A percentile compares a stretch with the other conserved stretches of the same genome.
Evolutionary conservation across 2,113 vertebrate species (phyloP).

Genomic region (Pachyramphus minor): DNA sequence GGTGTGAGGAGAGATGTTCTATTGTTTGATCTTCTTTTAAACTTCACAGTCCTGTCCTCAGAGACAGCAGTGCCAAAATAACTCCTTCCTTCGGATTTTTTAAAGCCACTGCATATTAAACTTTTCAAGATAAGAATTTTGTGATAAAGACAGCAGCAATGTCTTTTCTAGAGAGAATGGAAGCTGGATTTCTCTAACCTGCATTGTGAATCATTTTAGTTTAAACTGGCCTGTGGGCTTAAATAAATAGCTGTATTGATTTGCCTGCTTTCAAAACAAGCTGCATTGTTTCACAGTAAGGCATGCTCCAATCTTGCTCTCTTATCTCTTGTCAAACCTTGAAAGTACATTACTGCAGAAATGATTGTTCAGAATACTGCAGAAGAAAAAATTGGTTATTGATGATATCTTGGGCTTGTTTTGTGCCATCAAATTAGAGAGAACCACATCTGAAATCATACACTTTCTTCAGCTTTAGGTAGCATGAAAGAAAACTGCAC

Average conservation of each 20-base stretch:
- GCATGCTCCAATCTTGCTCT: neutral
- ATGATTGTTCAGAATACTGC: neutral
- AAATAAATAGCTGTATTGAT: constrained; percentile 57
- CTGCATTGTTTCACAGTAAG: constrained; percentile 41
- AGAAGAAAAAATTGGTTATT: constrained; percentile 32
- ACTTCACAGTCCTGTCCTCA: neutral
- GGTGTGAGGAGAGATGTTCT: neutral
- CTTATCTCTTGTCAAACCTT: constrained; percentile 10
- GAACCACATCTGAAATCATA: neutral
- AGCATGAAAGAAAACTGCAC: neutral
- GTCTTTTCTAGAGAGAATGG: neutral
- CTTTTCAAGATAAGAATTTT: neutral
- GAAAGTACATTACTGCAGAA: constrained; percentile 16
- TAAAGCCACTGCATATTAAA: neutral
- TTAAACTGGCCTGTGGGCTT: constrained; percentile 38
- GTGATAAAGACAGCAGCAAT: neutral
- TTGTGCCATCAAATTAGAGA: constrained; percentile 11
- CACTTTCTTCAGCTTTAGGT: neutral
- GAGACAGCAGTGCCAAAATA: neutral
- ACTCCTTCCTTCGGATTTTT: neutral
- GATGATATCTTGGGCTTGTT: constrained; percentile 33
- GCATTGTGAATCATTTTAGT: neutral
- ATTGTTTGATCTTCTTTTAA: neutral
- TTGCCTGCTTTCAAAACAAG: constrained; percentile 28
- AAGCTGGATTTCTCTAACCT: neutral